phyloP scores from a whole-genome alignment of 1,140 invertebrate species.

The Telenomus remus region DNA sequence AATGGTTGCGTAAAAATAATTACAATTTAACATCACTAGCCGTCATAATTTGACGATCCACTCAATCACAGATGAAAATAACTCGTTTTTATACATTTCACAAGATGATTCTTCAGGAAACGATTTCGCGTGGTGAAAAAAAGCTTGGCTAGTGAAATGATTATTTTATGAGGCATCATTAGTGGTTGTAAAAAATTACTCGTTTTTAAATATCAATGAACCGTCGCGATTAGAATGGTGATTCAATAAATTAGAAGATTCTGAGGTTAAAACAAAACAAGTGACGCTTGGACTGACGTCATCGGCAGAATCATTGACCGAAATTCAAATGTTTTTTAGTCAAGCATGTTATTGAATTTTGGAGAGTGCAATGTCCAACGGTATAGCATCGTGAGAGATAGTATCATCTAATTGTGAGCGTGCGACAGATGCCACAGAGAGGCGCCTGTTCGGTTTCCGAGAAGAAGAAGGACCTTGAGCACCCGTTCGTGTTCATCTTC shows the following conservation, averaged over 20 bases:
- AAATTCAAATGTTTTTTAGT: neutral
- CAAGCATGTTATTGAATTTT: neutral
- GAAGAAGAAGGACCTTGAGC: conserved; percentile 55
- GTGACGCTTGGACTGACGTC: too few species aligned
- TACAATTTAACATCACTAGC: conserved; percentile 35
- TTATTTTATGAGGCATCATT: too few species aligned
- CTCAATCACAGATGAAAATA: conserved; percentile 18
- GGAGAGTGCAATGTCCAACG: neutral
- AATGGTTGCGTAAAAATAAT: conserved; percentile 48
- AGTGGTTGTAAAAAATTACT: too few species aligned
- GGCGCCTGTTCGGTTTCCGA: conserved; percentile 60
- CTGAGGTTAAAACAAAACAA: too few species aligned
- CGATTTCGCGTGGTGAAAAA: conserved; percentile 3
- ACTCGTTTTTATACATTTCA: conserved; percentile 12
- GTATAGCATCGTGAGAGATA: neutral
- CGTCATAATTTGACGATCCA: conserved; percentile 20
- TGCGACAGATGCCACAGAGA: conserved; percentile 64
- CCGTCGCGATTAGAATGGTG: too few species aligned
- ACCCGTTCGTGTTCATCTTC: conserved; percentile 45
- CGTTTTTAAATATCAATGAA: too few species aligned
- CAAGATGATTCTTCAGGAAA: neutral
- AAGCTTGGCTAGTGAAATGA: neutral
- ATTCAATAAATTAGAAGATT: too few species aligned
- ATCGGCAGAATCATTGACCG: too few species aligned
- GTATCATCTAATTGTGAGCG: conserved; percentile 64